A percentile compares a stretch with the other conserved stretches of the same genome.
Evolutionary conservation across 1,140 invertebrate species (phyloP).

Genomic region (Doryteuthis pealeii): DNA sequence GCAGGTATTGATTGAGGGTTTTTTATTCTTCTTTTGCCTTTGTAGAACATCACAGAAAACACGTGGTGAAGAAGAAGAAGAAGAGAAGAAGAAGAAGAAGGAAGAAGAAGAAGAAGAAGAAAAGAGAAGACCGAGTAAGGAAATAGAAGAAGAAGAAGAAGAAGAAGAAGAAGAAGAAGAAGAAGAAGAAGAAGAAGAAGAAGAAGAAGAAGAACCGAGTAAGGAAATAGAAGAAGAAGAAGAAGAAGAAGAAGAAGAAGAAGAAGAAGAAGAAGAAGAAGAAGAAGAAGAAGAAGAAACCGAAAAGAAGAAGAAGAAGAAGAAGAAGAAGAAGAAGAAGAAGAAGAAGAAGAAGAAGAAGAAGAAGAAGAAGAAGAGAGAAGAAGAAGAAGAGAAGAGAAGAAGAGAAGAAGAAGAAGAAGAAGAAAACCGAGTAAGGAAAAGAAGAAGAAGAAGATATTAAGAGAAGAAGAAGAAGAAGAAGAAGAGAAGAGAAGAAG

Average conservation of each 20-base stretch:
- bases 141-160: too few species aligned
- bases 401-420: background rate
- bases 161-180: too few species aligned
- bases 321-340: background rate
- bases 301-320: background rate
- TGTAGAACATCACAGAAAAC: background rate
- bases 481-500: background rate
- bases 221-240: background rate
- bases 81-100: too few species aligned
- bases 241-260: background rate
- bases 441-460: too few species aligned
- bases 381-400: background rate
- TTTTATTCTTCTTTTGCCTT: background rate
- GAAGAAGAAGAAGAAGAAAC: background rate
- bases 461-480: too few species aligned
- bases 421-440: too few species aligned
- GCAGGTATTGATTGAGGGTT: background rate
- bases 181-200: too few species aligned
- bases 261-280: background rate
- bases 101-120: too few species aligned
- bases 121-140: too few species aligned
- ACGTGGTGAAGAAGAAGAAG: background rate
- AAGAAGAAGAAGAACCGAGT: too few species aligned
- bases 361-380: background rate
- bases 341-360: background rate